Evolutionary conservation across 2,888 invertebrate genomes (phyloP).

Genomic region (Myathropa florea): DNA sequence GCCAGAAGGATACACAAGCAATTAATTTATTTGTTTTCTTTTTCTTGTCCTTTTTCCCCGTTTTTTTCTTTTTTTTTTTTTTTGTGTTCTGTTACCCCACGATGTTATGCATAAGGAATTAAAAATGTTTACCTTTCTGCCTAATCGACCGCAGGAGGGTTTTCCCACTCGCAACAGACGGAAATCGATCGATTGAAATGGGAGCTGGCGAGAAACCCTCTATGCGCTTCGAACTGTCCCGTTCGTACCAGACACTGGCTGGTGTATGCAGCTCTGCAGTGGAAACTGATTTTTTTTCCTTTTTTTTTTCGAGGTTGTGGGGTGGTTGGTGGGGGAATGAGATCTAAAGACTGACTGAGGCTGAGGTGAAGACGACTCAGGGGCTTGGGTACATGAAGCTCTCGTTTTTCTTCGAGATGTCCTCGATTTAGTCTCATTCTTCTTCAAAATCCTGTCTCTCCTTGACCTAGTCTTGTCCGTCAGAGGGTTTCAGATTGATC

Average conservation of each 20-base stretch:
- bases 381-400: too few species aligned
- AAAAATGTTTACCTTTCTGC: not conserved
- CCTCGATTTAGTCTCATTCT: too few species aligned
- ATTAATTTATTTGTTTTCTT: conserved; percentile 8
- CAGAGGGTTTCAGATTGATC: too few species aligned
- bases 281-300: not conserved
- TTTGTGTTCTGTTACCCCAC: too few species aligned
- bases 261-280: not conserved
- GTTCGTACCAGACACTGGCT: conserved; percentile 5
- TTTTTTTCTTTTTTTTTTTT: not conserved
- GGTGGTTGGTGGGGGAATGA: too few species aligned
- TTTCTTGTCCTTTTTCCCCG: not conserved
- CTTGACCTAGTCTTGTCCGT: too few species aligned
- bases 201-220: not conserved
- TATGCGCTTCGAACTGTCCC: too few species aligned
- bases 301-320: not conserved
- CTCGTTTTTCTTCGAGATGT: too few species aligned
- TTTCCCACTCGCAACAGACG: not conserved
- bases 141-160: not conserved
- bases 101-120: conserved; percentile 26
- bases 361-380: too few species aligned
- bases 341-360: too few species aligned
- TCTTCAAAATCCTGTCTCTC: too few species aligned
- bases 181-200: conserved; percentile 33
- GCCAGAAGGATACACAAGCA: conserved; percentile 24